phyloP scores from a whole-genome alignment of 2,888 invertebrate species.

The Oxyscelio sp. region DNA sequence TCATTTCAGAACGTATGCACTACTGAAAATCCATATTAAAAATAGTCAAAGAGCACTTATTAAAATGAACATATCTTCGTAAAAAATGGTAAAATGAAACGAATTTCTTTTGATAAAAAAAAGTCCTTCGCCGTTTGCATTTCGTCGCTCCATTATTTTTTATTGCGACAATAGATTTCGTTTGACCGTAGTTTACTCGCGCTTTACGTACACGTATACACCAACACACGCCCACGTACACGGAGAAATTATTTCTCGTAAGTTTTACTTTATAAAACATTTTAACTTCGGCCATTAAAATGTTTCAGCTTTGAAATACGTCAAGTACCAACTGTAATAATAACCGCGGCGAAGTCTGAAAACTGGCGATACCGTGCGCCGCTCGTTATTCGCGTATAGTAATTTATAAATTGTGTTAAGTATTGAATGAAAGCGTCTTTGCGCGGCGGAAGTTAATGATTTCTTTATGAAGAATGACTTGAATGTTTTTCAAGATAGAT shows the following conservation, averaged over 20 bases:
- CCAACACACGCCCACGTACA: too few relatives aligned
- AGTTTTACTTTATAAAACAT: constrained; percentile 11
- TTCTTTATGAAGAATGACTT: constrained; percentile 15
- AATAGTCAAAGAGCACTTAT: too few relatives aligned
- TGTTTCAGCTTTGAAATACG: constrained; percentile 50
- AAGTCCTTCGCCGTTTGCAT: neutral
- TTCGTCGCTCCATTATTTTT: neutral
- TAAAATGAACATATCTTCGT: too few relatives aligned
- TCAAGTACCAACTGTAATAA: constrained; percentile 49
- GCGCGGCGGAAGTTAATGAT: neutral
- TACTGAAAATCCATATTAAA: too few relatives aligned
- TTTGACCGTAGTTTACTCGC: constrained; percentile 14
- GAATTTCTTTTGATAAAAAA: constrained; percentile 8
- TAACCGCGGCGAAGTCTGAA: constrained; percentile 31
- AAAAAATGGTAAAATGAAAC: too few relatives aligned
- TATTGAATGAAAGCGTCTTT: constrained; percentile 22
- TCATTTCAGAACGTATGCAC: too few relatives aligned
- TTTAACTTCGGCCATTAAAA: constrained; percentile 49
- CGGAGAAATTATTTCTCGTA: constrained; percentile 29
- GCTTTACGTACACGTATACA: neutral
- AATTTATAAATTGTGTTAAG: constrained; percentile 58
- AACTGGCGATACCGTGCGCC: constrained; percentile 37
- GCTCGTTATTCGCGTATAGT: constrained; percentile 25
- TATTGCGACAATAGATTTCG: constrained; percentile 10
- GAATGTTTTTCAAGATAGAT: neutral